Base-by-base conservation (phyloP, 2,797 vertebrate species). In the Siniperca scherzeri region DNA sequence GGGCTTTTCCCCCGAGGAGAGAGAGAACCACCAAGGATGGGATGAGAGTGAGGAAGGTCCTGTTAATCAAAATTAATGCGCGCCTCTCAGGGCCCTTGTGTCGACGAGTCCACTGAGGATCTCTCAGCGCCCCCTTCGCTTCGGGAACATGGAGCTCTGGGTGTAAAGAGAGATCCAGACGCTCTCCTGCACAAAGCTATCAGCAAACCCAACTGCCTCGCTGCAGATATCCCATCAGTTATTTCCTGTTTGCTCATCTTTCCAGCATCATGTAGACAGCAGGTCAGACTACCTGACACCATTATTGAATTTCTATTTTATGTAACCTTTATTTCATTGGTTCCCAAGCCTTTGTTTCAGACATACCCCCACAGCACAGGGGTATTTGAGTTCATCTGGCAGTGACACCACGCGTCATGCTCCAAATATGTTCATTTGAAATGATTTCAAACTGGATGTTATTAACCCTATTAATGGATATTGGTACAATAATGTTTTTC, bases 41-140 rank as follows among this genome's bases (percentile, higher is more conserved):
- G 82, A 85, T 65, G 82, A 81, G 91, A 89, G 80, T 42, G 80
- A 90, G 86, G 83, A 89, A 83, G 87, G 83, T 75, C 83, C 84
- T 44, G 88, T 94, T 94, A 87, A 93, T 93, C 93, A 92, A 88
- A 90, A 92, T 92, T 87, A 93, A 91, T 82, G 84, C 92, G 90
- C 74, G 74, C 87, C 85, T 87, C 90, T 91, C 71, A 81, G 70
- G 74, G 81, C 70, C 82, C 77, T 73, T n/a, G 75, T 83, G 86
- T 82, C 6, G 33, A 85, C 76, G 77, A 78, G 80, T 74, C 84
- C 84, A 56, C 78, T 16, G 62, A 85, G 80, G 86, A 83, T 57
- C 78, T 27, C 69, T 42, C 46, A 62, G 38, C 46, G 48, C 74
- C 56, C 69, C 56, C 48, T 53, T 36, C 0, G 5, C 79, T 46